Evolutionary conservation across 1,140 invertebrate genomes (phyloP), one percentile per base, ranked within the genome.

Genomic region (Euura lappo): DNA sequence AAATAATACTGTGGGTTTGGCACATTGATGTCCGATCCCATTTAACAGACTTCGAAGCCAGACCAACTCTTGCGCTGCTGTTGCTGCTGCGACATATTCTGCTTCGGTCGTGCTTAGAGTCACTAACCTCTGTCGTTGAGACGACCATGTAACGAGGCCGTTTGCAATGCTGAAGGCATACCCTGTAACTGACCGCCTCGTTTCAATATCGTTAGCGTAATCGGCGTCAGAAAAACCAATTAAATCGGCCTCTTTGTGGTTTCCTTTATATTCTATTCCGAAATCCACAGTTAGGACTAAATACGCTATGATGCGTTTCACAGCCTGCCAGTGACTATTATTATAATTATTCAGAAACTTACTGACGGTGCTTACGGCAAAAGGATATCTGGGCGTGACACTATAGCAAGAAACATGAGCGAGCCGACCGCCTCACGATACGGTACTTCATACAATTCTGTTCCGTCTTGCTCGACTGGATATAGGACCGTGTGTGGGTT

Each of bases 31-130:
- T n/a, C 69, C 69, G 47, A 75, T 67, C 5, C 72, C 73, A 6
- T 60, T 8, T 44, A 70, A n/a, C 10, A 86, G 73, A 13, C 72
- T 70, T 68, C 71, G 77, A 44, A 82, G 45, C 77, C 79, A 82
- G 44, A 80, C 76, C 2, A 80, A 77, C 75, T 89, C 85, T 75
- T 85, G 85, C 2, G 80, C 71, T 3, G 81, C 82, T 73, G 82
- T 76, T 42, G 79, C 71, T 7, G 84, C 71, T 13, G 85, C 84
- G 4, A 89, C 79, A 76, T 88, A 89, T 77, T 90, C 87, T n/a
- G 86, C 81, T 72, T 89, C 87, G 66, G 86, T 88, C 10, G 83
- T 83, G 6, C 69, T 70, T 2, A 65, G 6, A 11, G 42, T 2
- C 2, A 70, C 45, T 6, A 44, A 2, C 46, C 4, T 70, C 45